Conservation (phyloP, 2,113 vertebrate genomes). For the Tetrao urogallus region DNA sequence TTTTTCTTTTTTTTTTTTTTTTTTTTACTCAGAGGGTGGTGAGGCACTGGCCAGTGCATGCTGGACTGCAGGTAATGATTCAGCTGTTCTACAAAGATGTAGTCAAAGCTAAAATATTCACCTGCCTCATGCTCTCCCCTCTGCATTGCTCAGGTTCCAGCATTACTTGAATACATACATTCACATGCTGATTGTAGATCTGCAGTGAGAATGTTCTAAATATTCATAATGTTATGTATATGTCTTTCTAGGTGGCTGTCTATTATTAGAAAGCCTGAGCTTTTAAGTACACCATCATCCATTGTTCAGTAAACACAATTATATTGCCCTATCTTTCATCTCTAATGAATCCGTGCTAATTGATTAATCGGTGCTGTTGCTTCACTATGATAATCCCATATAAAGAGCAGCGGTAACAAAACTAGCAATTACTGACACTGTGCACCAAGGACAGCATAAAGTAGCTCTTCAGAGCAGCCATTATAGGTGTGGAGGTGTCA, state of each 20-base stretch:
- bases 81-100: background rate
- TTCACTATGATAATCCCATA: slow-evolving; percentile 44
- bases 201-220: slow-evolving; percentile 14
- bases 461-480: background rate
- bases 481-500: no score
- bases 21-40: no score
- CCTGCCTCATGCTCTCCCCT: background rate
- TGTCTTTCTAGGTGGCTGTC: background rate
- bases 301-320: slow-evolving; percentile 71
- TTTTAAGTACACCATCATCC: slow-evolving; percentile 50
- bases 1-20: no score
- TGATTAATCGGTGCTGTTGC: slow-evolving; percentile 68
- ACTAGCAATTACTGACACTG: slow-evolving; percentile 26
- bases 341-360: slow-evolving; percentile 69
- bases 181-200: background rate
- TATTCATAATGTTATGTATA: slow-evolving; percentile 40
- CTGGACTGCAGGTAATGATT: background rate
- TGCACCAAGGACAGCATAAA: background rate
- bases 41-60: background rate
- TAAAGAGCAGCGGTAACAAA: slow-evolving; percentile 24
- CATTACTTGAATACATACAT: background rate
- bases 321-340: slow-evolving; percentile 52
- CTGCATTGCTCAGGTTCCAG: background rate
- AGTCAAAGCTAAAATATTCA: background rate
- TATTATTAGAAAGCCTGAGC: slow-evolving; percentile 36